Evolutionary conservation across 2,113 vertebrate genomes (phyloP).

Genomic region (Ellobius talpinus): DNA sequence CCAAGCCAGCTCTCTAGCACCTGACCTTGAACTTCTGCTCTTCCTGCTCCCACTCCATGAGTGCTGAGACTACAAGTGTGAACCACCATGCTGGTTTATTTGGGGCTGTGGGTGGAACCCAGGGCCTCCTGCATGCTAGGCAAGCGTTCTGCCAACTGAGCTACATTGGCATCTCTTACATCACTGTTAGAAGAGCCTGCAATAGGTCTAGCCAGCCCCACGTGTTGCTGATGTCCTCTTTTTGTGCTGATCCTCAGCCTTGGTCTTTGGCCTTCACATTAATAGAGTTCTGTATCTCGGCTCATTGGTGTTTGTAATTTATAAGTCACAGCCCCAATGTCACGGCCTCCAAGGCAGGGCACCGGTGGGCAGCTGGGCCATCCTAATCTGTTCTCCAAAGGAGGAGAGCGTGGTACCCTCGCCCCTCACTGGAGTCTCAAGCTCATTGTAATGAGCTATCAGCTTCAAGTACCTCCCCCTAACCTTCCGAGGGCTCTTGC

Average conservation of each 20-base stretch:
- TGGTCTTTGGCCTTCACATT: not conserved
- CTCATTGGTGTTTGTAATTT: not conserved
- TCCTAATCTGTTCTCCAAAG: not conserved
- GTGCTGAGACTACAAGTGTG: not conserved
- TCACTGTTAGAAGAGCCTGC: constrained; percentile 11
- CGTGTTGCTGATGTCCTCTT: not conserved
- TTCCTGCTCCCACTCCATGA: not conserved
- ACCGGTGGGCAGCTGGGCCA: not conserved
- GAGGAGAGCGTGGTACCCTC: not conserved
- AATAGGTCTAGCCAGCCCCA: not conserved
- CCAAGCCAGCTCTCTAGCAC: not conserved
- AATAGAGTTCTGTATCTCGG: not conserved
- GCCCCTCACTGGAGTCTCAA: not conserved
- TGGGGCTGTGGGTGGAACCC: too few relatives aligned
- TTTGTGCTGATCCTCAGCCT: not conserved
- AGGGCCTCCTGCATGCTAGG: not conserved
- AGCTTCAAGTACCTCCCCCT: not conserved
- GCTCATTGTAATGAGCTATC: not conserved
- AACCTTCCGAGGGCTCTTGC: not conserved
- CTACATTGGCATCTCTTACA: not conserved
- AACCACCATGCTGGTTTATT: too few relatives aligned
- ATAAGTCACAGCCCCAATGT: not conserved
- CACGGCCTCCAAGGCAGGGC: not conserved
- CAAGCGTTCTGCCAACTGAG: not conserved
- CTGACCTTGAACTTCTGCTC: not conserved